phyloP scores from a whole-genome alignment of 2,113 vertebrate genomes.

The Pycnonotus jocosus region DNA sequence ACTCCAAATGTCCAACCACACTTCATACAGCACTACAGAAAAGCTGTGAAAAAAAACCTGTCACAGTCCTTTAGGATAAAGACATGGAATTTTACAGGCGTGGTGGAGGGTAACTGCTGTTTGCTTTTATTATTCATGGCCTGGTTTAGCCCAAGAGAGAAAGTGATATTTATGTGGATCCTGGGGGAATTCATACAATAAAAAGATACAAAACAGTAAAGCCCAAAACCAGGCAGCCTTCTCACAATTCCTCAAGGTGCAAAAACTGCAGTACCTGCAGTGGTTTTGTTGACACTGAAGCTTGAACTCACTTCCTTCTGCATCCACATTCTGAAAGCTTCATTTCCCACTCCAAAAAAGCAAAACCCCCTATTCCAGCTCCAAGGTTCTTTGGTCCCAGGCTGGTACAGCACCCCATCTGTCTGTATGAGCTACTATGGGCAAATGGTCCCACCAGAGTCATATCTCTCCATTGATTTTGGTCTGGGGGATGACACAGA shows the following conservation, averaged over 20 bases:
- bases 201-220: not conserved
- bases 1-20: not conserved
- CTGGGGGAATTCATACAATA: not conserved
- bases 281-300: not conserved
- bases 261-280: not conserved
- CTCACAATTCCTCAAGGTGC: not conserved
- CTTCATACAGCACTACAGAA: not conserved
- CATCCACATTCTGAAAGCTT: not conserved
- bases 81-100: not conserved
- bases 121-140: constrained; percentile 14
- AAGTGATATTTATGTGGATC: not conserved
- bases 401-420: constrained; percentile 14
- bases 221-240: not conserved
- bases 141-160: not conserved
- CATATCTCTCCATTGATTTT: constrained; percentile 45
- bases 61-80: not conserved
- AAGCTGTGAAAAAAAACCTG: not conserved
- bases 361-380: accelerated
- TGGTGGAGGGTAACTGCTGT: not conserved
- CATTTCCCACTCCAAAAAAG: not conserved
- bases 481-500: constrained; percentile 26
- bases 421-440: constrained; percentile 6
- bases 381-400: not conserved
- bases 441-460: constrained; percentile 26
- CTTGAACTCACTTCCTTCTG: not conserved